phyloP scores from a whole-genome alignment of 2,797 vertebrate species.

The Sebastes kiyomatsui region DNA sequence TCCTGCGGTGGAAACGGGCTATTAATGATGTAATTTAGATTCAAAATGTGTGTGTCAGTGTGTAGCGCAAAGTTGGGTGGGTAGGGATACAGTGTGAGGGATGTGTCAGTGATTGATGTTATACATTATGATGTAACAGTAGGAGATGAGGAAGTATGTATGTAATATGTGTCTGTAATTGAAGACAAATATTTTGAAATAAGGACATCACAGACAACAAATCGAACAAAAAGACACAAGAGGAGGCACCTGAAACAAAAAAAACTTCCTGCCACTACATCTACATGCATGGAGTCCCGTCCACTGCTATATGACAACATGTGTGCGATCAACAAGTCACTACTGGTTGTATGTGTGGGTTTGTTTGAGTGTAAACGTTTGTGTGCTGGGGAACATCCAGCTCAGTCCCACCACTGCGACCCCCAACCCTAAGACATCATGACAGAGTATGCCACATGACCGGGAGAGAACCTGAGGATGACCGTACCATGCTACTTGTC shows the following conservation, averaged over 20 bases:
- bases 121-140: conserved; percentile 13
- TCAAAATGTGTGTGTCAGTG: conserved; percentile 11
- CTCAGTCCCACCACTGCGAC: conserved; percentile 88
- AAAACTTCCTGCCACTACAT: conserved; percentile 1
- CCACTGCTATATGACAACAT: conserved; percentile 11
- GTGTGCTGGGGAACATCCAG: conserved; percentile 83
- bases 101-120: conserved; percentile 23
- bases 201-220: conserved; percentile 41
- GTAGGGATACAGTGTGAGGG: conserved; percentile 2
- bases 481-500: conserved; percentile 99
- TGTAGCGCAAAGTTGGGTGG: background rate
- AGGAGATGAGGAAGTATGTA: conserved; percentile 13
- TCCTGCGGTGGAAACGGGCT: conserved; percentile 22
- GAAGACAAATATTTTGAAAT: conserved; percentile 41
- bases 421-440: conserved; percentile 84
- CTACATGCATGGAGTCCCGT: conserved; percentile 16
- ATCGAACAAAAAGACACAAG: conserved; percentile 51
- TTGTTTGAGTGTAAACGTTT: conserved; percentile 61
- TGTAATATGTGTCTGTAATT: conserved; percentile 17
- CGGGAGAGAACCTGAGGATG: conserved; percentile 80
- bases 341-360: conserved; percentile 47
- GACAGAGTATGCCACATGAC: conserved; percentile 91
- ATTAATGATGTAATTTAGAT: background rate
- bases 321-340: conserved; percentile 12
- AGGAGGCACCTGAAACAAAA: conserved; percentile 38